Conservation (phyloP, 2,797 vertebrate genomes). For the Helarctos malayanus region DNA sequence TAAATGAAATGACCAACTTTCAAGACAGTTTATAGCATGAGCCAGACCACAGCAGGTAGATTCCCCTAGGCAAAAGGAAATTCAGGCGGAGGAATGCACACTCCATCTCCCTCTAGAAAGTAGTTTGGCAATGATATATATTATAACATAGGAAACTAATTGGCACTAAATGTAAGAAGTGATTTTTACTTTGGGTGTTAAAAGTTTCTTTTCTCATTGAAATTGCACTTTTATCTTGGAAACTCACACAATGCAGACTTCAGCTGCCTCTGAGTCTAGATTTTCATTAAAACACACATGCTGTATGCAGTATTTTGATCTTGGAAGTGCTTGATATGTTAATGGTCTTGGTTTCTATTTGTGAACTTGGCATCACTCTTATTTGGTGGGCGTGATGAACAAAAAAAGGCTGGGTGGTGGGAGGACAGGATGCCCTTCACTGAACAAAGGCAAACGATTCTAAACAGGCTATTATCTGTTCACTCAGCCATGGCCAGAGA, state of each 20-base stretch:
- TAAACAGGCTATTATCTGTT: conserved; percentile 64
- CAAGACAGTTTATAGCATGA: conserved; percentile 19
- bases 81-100: not conserved
- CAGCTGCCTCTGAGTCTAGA: not conserved
- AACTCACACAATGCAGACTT: not conserved
- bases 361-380: conserved; percentile 59
- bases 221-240: conserved; percentile 58
- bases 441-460: conserved; percentile 19
- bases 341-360: conserved; percentile 64
- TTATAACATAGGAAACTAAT: conserved; percentile 22
- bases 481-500: conserved; percentile 18
- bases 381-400: conserved; percentile 53
- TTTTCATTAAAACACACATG: conserved; percentile 68
- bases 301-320: conserved; percentile 53
- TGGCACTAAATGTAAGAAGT: conserved; percentile 49
- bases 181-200: conserved; percentile 41
- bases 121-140: not conserved
- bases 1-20: conserved; percentile 57
- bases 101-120: not conserved
- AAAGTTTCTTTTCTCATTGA: conserved; percentile 49
- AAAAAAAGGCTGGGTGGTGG: not conserved
- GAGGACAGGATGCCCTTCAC: conserved; percentile 71
- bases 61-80: conserved; percentile 10
- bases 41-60: not conserved
- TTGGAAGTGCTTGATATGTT: conserved; percentile 67